Base-by-base conservation (phyloP, 2,113 vertebrate genomes). In the Xiphorhynchus elegans region DNA sequence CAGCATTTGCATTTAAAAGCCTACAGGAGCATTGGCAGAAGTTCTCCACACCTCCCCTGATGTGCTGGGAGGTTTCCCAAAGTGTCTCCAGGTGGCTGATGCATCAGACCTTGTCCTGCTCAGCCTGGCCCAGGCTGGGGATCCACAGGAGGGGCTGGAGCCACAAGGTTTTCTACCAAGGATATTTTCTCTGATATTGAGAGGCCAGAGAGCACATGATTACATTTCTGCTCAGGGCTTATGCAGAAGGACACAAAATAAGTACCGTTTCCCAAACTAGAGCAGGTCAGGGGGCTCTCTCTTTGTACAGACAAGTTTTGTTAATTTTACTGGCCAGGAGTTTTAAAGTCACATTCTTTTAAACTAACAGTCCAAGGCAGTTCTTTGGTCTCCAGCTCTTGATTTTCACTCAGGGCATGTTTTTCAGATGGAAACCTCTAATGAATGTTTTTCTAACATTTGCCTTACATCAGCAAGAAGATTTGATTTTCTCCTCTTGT, bases 391-490 rank as follows among this genome's bases (percentile, higher is more conserved):
- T 82, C 33, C 25, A 88, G 50, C 37, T 88, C 47, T 52, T 73
- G n/a, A 63, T 81, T 80, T 85, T 88, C 60, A 81, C 59, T 83
- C 6, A 4, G 33, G 72, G 84, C 9, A 24, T 66, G 44, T 62
- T 95, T 94, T 88, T 64, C n/a, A 89, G 56, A 77, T 75, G 42
- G 37, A 85, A 70, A 55, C 59, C 18, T 73, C 63, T 73, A 80
- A 91, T 52, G 13, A 82, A 31, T 84, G 29, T 82, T 94, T 87
- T 93, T 73, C 58, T 60, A 62, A 79, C 46, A 64, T 83, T 87
- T 80, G 44, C 59, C 53, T 80, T 94, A 90, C 87, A 89, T 91
- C 50, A 67, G 67, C 49, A 90, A 78, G 62, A 85, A 64, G 73
- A 69, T 69, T 91, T 92, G 23, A 50, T 60, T 55, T 76, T 68